phyloP scores from a whole-genome alignment of 2,888 invertebrate species.

The Nycteola revayana region DNA sequence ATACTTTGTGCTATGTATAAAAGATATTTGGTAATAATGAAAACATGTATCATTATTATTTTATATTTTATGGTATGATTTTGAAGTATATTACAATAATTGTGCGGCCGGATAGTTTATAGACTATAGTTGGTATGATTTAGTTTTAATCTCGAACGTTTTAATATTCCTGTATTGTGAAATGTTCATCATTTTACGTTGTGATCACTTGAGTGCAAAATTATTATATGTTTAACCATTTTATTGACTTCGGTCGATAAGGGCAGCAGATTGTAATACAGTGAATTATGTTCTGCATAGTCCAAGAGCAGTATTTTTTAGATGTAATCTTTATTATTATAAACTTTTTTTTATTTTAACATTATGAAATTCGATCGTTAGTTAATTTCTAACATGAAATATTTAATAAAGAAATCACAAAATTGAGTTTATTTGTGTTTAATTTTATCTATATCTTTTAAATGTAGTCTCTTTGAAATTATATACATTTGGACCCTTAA shows the following conservation, averaged over 20 bases:
- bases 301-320: slow-evolving; percentile 81
- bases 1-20: background rate
- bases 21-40: background rate
- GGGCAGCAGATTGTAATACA: slow-evolving; percentile 66
- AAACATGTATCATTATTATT: slow-evolving; percentile 12
- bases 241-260: slow-evolving; percentile 59
- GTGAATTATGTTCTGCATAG: slow-evolving; percentile 69
- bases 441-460: too few species aligned
- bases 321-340: slow-evolving; percentile 76
- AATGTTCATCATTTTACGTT: slow-evolving; percentile 79
- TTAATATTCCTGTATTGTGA: slow-evolving; percentile 75
- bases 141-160: slow-evolving; percentile 49
- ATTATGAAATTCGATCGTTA: slow-evolving; percentile 79
- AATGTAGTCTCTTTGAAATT: too few species aligned
- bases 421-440: slow-evolving; percentile 36
- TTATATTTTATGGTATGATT: slow-evolving; percentile 17
- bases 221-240: slow-evolving; percentile 64
- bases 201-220: slow-evolving; percentile 81
- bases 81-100: slow-evolving; percentile 8
- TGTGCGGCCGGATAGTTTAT: slow-evolving; percentile 38
- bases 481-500: too few species aligned
- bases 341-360: slow-evolving; percentile 74
- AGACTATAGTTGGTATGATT: slow-evolving; percentile 37
- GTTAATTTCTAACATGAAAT: slow-evolving; percentile 82
- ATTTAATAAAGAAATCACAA: slow-evolving; percentile 81